Evolutionary conservation across 1,140 invertebrate genomes (phyloP), one percentile per base, ranked within the genome.

Genomic region (Choristoneura fumiferana): DNA sequence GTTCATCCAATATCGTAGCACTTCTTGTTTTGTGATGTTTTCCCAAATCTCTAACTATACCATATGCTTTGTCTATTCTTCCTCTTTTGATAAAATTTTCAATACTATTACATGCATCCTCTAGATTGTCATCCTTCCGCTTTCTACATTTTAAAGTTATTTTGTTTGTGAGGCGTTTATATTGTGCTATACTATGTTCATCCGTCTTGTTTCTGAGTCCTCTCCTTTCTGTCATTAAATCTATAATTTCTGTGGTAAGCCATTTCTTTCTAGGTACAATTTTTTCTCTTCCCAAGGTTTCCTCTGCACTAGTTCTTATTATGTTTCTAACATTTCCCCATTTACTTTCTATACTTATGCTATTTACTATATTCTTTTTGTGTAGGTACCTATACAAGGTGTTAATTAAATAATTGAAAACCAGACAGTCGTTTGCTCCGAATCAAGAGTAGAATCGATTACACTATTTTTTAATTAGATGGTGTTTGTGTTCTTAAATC

Each of bases 191-290:
- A 29, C 49, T 53, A 34, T 12, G 1, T 6, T 18, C 9, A 33
- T 53, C 49, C 33, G 9, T 53, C 34, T 33, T 33, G 22, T 53
- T 53, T 34, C 49, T 33, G 12, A 34, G 1, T 34, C 12, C 4
- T 33, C 49, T 53, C n/a, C 49, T 22, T 10, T 53, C 12, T 14
- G 34, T 12, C 49, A 53, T 53, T 5, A 53, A 12, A 13, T 53
- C 49, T 2, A 35, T 53, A 53, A 53, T 53, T 8, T 53, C 49
- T 8, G 10, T 53, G 3, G 49, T 53, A 13, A 53, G 14, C 49
- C 49, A 53, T 8, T 13, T 10, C 22, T 53, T 53, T 10, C 49
- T 34, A 12, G 49, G 49, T 0, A 53, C 22, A 4, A 53, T 53
- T 34, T 53, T 33, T 13, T 53, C 22, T 33, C 6, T 53, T 29